These are phyloP conservation scores for Podabrus alpinus DNA, from an alignment of 2,888 invertebrate species.

Conservation along the genomic window DNA sequence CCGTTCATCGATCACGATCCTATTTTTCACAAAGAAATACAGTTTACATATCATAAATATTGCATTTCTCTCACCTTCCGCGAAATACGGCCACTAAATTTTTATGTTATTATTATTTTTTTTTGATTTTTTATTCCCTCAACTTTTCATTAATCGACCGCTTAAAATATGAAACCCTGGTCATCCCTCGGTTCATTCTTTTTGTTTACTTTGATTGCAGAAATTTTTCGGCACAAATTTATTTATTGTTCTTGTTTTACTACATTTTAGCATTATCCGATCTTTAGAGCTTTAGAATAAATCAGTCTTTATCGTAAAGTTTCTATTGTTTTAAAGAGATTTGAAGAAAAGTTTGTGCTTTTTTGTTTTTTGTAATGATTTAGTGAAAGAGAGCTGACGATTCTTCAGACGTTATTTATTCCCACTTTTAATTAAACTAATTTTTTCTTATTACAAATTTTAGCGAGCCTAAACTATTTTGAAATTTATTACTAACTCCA, in stretches of 20 bases:
- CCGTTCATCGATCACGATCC: constrained; percentile 50
- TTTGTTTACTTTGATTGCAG: not conserved
- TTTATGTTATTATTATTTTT: not conserved
- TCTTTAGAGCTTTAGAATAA: constrained; percentile 3
- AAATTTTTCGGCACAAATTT: not conserved
- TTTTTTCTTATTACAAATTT: not conserved
- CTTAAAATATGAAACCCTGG: not conserved
- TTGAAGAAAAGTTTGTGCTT: not conserved
- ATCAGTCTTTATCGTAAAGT: constrained; percentile 5
- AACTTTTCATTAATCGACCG: not conserved
- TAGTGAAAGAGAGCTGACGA: not conserved
- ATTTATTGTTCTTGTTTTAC: constrained; percentile 4
- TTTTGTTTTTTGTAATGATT: constrained; percentile 2
- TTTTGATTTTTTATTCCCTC: not conserved
- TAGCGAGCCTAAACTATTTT: not conserved
- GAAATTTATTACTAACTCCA: not conserved
- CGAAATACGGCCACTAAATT: not conserved
- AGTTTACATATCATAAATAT: constrained; percentile 49
- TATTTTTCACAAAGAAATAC: constrained; percentile 46
- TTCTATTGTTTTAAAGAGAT: constrained; percentile 4
- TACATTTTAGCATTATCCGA: constrained; percentile 4
- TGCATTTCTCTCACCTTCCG: constrained; percentile 27
- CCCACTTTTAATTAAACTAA: not conserved
- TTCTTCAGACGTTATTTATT: not conserved
- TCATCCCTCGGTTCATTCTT: not conserved